Percentiles rank a stretch among this genome's conserved stretches.
These are phyloP conservation scores for Glareola pratincola DNA, from an alignment of 2,113 vertebrate genomes.

Conservation along the genomic window DNA sequence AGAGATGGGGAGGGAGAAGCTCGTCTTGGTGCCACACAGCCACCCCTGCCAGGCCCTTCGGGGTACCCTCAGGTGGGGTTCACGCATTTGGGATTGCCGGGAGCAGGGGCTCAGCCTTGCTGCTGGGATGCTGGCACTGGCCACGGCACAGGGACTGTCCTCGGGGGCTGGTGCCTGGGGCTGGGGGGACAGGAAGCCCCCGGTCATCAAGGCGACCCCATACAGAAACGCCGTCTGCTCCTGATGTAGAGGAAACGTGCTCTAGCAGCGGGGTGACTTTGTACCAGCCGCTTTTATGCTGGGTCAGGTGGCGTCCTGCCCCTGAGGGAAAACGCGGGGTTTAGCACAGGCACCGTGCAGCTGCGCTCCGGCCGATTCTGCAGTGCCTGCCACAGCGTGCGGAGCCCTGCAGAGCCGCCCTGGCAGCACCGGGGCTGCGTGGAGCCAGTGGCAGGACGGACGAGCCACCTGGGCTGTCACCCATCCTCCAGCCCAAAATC, in stretches of 20 bases:
- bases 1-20: not conserved
- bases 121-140: not conserved
- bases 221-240: not conserved
- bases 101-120: not conserved
- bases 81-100: not conserved
- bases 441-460: accelerated
- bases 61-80: not conserved
- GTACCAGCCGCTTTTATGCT: not conserved
- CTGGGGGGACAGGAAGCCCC: not conserved
- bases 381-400: not conserved
- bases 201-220: accelerated
- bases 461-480: not conserved
- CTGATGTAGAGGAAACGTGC: not conserved
- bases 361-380: not conserved
- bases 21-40: not conserved
- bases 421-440: accelerated
- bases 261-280: not conserved
- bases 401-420: accelerated
- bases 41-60: not conserved
- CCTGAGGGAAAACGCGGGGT: accelerated
- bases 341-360: not conserved
- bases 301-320: not conserved
- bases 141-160: accelerated
- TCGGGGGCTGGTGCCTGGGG: not conserved
- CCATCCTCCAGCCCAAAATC: not conserved